Evolutionary conservation across 2,888 invertebrate species (phyloP), one percentile per base, ranked within the genome.

Genomic region (Heteropelma amictum): DNA sequence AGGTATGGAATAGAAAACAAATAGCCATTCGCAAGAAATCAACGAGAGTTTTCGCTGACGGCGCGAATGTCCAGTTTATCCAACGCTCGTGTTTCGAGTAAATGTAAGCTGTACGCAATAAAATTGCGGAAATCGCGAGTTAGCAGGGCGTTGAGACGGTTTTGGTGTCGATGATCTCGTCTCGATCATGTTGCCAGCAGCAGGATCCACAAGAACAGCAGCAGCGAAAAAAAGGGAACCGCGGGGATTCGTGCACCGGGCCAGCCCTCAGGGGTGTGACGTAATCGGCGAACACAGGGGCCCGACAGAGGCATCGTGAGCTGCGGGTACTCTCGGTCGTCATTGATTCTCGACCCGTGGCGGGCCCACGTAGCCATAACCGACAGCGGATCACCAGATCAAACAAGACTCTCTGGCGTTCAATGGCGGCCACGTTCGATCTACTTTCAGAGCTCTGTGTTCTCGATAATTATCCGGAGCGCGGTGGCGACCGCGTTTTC

Each of bases 381-480:
- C 73, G 53, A 71, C 81, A 84, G 76, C 86, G 84, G 88, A 88
- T 88, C 86, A 81, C 85, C 51, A 84, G 88, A 88, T 88, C 87
- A 88, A 88, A 86, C 86, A 85, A 86, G 86, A 85, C 85, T 85
- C 77, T 67, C 40, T 38, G 19, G 73, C 53, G 61, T 65, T 63
- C 53, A 53, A 26, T 40, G 56, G 67, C 61, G 71, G 71, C 56
- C 47, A 38, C 21, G 64, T 53, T 82, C 83, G 85, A 87, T 87
- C 86, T 84, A 85, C 85, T 83, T 84, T 82, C 82, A 65, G 40
- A 28, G 23, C 63, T 26, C 35, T 56, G 30, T 38, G 76, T 79
- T 71, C 80, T 84, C 85, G 85, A 88, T 89, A 89, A 89, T 88
- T 89, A 88, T 85, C 85, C 82, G 81, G 81, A 45, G 47, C 72